Percentiles rank a stretch among this genome's conserved stretches.
Evolutionary conservation across 2,113 vertebrate genomes (phyloP).

Genomic region (Campylomormyrus numenius): DNA sequence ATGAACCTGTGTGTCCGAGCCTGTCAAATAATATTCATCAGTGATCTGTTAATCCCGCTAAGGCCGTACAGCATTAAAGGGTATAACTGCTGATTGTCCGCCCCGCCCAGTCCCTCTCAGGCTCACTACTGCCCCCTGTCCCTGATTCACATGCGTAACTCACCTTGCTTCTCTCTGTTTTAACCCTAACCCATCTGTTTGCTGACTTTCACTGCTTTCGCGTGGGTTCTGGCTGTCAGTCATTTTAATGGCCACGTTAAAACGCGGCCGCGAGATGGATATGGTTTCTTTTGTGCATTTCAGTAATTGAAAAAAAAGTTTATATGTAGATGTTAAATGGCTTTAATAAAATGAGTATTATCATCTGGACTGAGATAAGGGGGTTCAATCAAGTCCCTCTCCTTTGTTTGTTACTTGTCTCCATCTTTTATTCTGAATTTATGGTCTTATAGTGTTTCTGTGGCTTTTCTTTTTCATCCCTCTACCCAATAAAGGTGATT

Average conservation of each 20-base stretch:
- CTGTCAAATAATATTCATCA: slow-evolving; percentile 57
- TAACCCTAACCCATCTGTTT: slow-evolving; percentile 57
- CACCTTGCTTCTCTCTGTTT: slow-evolving; percentile 49
- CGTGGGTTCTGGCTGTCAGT: slow-evolving; percentile 62
- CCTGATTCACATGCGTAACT: slow-evolving; percentile 39
- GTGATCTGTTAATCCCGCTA: slow-evolving; percentile 61
- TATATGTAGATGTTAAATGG: slow-evolving; percentile 59
- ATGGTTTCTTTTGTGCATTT: slow-evolving; percentile 63
- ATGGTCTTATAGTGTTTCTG: slow-evolving; percentile 41
- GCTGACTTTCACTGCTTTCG: slow-evolving; percentile 51
- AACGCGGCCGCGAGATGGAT: slow-evolving; percentile 63
- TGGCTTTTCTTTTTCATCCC: slow-evolving; percentile 34
- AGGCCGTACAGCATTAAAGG: slow-evolving; percentile 53
- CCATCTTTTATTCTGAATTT: slow-evolving; percentile 35
- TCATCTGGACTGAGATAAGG: slow-evolving; percentile 59
- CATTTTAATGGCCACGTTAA: slow-evolving; percentile 72
- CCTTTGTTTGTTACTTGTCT: slow-evolving; percentile 31
- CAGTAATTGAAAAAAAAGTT: slow-evolving; percentile 57
- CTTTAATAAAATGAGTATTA: slow-evolving; percentile 62
- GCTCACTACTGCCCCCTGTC: slow-evolving; percentile 47
- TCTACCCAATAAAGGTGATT: not conserved
- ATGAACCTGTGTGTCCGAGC: slow-evolving; percentile 40
- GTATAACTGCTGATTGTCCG: slow-evolving; percentile 47
- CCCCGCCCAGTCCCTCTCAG: slow-evolving; percentile 33
- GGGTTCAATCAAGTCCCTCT: slow-evolving; percentile 51